Evolutionary conservation across 2,888 invertebrate species (phyloP), one percentile per base, ranked within the genome.

Genomic region (Aporophyla lueneburgensis): DNA sequence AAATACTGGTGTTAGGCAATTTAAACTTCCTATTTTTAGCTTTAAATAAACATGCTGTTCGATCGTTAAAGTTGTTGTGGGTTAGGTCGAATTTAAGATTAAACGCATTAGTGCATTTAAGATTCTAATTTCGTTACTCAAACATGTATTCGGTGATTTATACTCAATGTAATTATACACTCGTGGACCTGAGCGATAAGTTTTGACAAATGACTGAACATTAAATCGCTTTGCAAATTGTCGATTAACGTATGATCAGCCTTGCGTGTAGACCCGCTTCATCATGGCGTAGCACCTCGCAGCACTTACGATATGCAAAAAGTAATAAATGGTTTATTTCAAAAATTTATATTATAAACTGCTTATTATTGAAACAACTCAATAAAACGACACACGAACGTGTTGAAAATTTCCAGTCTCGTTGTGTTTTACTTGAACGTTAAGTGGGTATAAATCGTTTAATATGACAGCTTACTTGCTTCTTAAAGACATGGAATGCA

Each of bases 401-500:
- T 63, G 66, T 78, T 80, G 46, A 78, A 77, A 66, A 76, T 77
- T 74, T 76, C 69, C 79, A 74, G 68, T 74, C 76, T 81, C 84
- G 71, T 74, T 87, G 86, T 85, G 78, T 69, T 79, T 84, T 76
- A 82, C 77, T 85, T 80, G 76, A 78, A 78, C 46, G 51, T 54
- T 75, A 62, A 81, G 74, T 81, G 74, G 76, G 70, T 87, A 86
- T 89, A 89, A 88, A 88, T 88, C 86, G 81, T 79, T 87, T 86
- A 83, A 85, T 87, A 89, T 90, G 90, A 90, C 91, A 90, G 89
- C 88, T 88, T 88, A 87, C 89, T 90, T 80, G 87, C 88, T 92
- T 80, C 78, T 73, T 79, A 92, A 87, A 92, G 92, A 84, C 78
- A 86, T 88, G 92, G 92, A 93, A 94, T 93, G 93, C 91, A 89